Base-by-base conservation (phyloP, 2,888 invertebrate genomes). In the Megalurothrips usitatus region DNA sequence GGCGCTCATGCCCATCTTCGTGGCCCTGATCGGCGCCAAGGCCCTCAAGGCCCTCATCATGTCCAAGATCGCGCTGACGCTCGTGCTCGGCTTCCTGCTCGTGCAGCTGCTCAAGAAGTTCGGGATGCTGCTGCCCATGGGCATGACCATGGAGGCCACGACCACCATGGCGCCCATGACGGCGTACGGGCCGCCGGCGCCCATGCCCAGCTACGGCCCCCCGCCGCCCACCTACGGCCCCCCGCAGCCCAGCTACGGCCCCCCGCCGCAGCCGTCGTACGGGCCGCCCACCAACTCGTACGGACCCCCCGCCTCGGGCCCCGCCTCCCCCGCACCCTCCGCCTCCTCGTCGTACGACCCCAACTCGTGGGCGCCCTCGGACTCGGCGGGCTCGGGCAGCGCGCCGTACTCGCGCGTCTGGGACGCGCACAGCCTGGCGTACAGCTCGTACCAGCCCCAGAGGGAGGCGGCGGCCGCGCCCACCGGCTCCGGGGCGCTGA, bases 41-140 rank as follows among this genome's bases (percentile, higher is more conserved):
- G 93, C 96, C 43, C 89, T 94, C 85, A 95, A 95, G 87, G 96
- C 96, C 82, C 89, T 95, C 83, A 91, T 96, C 83, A 90, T 95
- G 85, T 95, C 95, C 86, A 96, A 96, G 87, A 89, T 95, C 84
- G 94, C 95, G 83, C 92, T 96, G 86, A 90, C 93, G 58, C 89
- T 95, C 82, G 95, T 95, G 79, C 89, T 94, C 80, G 95, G 94
- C 82, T 95, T 96, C 89, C 89, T 95, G 80, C 91, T 93, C 84
- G 92, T 94, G 87, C 94, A 94, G 86, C 88, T 95, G 85, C 87
- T 94, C 82, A 93, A 93, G 87, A 95, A 95, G 89, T 90, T 92
- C 87, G 94, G 79, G 17, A 79, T 79, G 79, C 48, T 79, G 79
- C 19, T 86, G 82, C 87, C 87, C 26, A 86, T 86, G 85, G 86